Evolutionary conservation across 2,888 invertebrate genomes (phyloP).

Genomic region (Oscheius myriophilus): DNA sequence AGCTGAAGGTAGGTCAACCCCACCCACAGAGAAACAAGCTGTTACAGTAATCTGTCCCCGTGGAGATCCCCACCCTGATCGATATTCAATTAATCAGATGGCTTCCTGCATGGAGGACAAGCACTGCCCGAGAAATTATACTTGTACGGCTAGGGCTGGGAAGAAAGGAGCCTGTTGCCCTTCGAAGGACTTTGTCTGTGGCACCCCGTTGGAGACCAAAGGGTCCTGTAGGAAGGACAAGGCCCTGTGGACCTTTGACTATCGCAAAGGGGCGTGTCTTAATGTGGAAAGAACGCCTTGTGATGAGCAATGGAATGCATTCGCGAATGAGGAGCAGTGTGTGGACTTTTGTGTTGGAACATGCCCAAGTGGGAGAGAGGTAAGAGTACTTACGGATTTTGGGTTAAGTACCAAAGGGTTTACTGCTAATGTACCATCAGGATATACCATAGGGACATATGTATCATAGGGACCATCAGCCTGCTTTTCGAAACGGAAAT

Average conservation of each 20-base stretch:
- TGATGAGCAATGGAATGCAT: slow-evolving; percentile 59
- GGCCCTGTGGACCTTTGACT: slow-evolving; percentile 49
- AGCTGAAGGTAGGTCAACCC: slow-evolving; percentile 41
- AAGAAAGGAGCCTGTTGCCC: slow-evolving; percentile 58
- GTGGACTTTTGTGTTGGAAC: slow-evolving; percentile 58
- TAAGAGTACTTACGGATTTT: background rate
- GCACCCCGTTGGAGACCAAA: slow-evolving; percentile 41
- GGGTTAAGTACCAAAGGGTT: background rate
- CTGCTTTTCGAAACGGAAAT: too few relatives aligned
- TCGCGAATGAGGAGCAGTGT: slow-evolving; percentile 61
- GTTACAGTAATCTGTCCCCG: slow-evolving; percentile 52
- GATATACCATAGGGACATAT: too few relatives aligned
- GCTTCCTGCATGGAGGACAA: slow-evolving; percentile 52
- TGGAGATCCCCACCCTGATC: slow-evolving; percentile 57
- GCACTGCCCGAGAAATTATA: slow-evolving; percentile 58
- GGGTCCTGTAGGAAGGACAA: slow-evolving; percentile 41
- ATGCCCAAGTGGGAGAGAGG: slow-evolving; percentile 9
- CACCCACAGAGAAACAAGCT: background rate
- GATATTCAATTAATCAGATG: slow-evolving; percentile 52
- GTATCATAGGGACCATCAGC: too few relatives aligned
- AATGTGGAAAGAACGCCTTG: slow-evolving; percentile 34
- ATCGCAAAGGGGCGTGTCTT: slow-evolving; percentile 48
- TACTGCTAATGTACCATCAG: too few relatives aligned
- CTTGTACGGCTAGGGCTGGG: slow-evolving; percentile 44
- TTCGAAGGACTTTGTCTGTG: slow-evolving; percentile 52